These are phyloP conservation scores for Saccopteryx leptura DNA, from an alignment of 2,113 vertebrate genomes.

Conservation along the genomic window DNA sequence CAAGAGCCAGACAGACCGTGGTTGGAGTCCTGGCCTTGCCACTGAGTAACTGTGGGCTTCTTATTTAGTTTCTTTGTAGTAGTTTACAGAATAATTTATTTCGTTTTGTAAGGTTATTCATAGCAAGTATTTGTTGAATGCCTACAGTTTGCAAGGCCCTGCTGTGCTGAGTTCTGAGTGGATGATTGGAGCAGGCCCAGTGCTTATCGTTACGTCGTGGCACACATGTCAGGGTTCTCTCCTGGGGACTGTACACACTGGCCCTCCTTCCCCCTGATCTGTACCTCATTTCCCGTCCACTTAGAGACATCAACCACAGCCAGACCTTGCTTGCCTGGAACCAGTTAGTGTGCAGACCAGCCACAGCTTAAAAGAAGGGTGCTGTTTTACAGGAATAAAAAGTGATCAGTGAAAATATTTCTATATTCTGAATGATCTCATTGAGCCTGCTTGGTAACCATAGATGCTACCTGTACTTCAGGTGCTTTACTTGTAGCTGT, in stretches of 20 bases:
- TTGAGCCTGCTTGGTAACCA: neutral
- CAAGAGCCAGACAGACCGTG: too few species aligned
- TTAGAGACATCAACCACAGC: neutral
- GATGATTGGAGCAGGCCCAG: too few species aligned
- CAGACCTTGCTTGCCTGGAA: neutral
- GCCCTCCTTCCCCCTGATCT: neutral
- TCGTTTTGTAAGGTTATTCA: neutral
- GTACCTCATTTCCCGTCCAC: neutral
- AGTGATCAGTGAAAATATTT: neutral
- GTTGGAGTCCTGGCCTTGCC: neutral
- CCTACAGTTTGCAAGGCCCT: neutral
- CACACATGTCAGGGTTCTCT: neutral
- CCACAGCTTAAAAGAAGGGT: neutral
- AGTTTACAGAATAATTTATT: neutral
- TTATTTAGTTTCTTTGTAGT: neutral
- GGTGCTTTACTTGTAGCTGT: neutral
- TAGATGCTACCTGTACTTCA: neutral
- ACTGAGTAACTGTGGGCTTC: neutral
- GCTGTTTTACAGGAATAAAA: neutral
- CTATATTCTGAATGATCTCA: neutral
- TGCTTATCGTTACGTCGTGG: neutral
- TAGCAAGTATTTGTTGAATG: neutral
- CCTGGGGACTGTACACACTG: neutral
- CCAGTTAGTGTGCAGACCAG: neutral
- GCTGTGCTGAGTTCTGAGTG: neutral